Evolutionary conservation across 2,113 vertebrate genomes (phyloP).

Genomic region (Zosterops hypoxanthus): DNA sequence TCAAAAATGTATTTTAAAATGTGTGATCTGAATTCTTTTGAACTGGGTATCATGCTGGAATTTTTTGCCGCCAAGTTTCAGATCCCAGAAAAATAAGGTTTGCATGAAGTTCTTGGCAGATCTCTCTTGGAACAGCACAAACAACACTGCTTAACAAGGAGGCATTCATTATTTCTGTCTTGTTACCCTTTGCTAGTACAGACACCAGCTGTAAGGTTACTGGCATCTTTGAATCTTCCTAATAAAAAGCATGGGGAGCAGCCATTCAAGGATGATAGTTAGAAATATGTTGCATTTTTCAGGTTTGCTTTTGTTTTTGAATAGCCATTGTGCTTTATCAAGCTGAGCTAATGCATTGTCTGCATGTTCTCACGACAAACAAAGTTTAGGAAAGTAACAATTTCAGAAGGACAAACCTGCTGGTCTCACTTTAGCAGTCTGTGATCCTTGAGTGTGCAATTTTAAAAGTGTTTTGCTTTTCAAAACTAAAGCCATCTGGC

Average conservation of each 20-base stretch:
- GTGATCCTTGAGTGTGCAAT: background rate
- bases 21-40: background rate
- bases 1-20: background rate
- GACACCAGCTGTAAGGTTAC: background rate
- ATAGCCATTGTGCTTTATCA: background rate
- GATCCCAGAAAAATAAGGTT: constrained; percentile 34
- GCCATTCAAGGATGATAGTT: background rate
- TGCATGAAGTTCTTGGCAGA: constrained; percentile 55
- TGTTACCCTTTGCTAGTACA: background rate
- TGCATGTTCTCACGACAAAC: background rate
- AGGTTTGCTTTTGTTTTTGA: background rate
- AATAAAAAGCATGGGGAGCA: background rate
- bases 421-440: background rate
- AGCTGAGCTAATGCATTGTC: background rate
- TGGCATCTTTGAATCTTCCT: background rate
- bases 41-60: background rate
- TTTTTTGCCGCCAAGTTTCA: constrained; percentile 17
- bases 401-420: background rate
- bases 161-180: constrained; percentile 35
- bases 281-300: background rate
- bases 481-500: background rate
- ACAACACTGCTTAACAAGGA: constrained; percentile 44
- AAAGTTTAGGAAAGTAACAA: background rate
- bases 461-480: background rate
- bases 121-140: background rate